A percentile compares a stretch with the other conserved stretches of the same genome.
Evolutionary conservation across 2,797 vertebrate species (phyloP).

Genomic region (Pangasius sanitwongsei): DNA sequence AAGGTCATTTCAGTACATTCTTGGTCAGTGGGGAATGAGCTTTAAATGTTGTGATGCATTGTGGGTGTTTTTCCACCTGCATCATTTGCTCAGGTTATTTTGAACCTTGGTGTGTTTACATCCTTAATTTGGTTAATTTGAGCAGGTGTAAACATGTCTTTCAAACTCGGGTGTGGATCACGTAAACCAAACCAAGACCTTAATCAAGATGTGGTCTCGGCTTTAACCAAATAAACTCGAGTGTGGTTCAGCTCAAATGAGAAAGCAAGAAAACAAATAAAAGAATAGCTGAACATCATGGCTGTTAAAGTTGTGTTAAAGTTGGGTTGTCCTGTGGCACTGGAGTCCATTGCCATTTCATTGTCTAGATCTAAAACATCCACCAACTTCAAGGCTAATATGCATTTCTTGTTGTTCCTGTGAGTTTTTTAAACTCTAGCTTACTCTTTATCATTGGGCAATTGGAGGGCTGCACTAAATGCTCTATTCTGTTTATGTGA

Average conservation of each 20-base stretch:
- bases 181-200: not conserved
- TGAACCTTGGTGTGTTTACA: slow-evolving; percentile 68
- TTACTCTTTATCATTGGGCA: not conserved
- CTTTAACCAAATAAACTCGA: not conserved
- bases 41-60: not conserved
- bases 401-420: not conserved
- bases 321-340: not conserved
- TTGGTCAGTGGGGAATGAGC: not conserved
- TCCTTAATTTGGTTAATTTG: not conserved
- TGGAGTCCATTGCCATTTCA: not conserved
- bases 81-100: not conserved
- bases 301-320: not conserved
- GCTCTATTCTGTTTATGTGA: not conserved
- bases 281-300: not conserved
- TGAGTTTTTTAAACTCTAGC: not conserved
- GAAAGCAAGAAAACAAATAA: not conserved
- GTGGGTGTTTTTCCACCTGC: not conserved
- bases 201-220: not conserved
- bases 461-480: not conserved
- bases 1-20: not conserved
- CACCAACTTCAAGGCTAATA: not conserved
- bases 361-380: not conserved
- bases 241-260: not conserved
- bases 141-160: not conserved
- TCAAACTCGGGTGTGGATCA: not conserved